phyloP scores from a whole-genome alignment of 2,113 vertebrate species.

The Apistogramma diplotaenia region DNA sequence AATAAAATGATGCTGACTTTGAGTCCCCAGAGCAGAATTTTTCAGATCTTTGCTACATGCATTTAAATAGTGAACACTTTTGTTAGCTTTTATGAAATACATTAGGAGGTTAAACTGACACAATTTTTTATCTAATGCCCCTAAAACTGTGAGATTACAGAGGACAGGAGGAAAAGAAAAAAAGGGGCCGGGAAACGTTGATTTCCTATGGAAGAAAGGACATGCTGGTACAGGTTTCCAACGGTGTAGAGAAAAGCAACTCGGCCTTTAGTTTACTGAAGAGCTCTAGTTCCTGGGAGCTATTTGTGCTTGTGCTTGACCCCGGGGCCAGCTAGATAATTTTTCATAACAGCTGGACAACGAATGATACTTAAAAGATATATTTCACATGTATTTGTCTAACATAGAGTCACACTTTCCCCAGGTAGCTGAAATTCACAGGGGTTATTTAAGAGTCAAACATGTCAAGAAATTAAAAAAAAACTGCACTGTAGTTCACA shows the following conservation, averaged over 20 bases:
- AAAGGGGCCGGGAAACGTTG: conserved; percentile 16
- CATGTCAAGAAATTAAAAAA: background rate
- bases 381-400: conserved; percentile 36
- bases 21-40: conserved; percentile 2
- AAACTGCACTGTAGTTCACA: conserved; percentile 12
- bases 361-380: conserved; percentile 11
- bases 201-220: conserved; percentile 29
- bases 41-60: background rate
- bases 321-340: conserved; percentile 43
- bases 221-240: conserved; percentile 7
- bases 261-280: conserved; percentile 27
- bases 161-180: conserved; percentile 26
- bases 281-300: conserved; percentile 3
- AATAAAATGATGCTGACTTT: background rate
- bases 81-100: background rate
- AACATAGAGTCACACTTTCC: conserved; percentile 36
- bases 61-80: background rate
- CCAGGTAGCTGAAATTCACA: conserved; percentile 33
- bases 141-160: conserved; percentile 14
- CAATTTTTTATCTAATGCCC: conserved; percentile 14
- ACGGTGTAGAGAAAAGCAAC: conserved; percentile 39
- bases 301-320: conserved; percentile 58
- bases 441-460: conserved; percentile 53
- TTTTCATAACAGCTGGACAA: conserved; percentile 24
- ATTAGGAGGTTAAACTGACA: conserved; percentile 16